Evolutionary conservation across 2,113 vertebrate genomes (phyloP).

Genomic region (Corythornis madagascariensis): DNA sequence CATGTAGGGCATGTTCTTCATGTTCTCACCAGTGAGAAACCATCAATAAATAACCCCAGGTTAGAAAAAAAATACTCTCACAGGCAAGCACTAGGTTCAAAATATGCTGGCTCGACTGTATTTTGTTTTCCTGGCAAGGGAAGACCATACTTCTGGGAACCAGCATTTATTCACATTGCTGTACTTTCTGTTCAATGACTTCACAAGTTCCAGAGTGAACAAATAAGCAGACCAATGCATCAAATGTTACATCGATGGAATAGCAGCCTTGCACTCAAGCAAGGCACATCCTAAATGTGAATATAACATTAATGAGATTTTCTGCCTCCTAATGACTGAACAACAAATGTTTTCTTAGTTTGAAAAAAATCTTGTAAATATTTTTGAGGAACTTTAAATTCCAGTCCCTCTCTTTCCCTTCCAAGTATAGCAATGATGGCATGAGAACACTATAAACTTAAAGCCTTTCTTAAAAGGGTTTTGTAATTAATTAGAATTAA

Average conservation of each 20-base stretch:
- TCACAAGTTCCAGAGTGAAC: background rate
- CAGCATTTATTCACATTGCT: background rate
- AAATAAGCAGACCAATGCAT: background rate
- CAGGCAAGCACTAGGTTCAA: background rate
- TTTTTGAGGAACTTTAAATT: constrained; percentile 20
- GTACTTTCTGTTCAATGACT: background rate
- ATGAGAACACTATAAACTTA: constrained; percentile 23
- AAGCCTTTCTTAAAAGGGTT: constrained; percentile 28
- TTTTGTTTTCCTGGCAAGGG: background rate
- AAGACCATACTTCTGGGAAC: constrained; percentile 2
- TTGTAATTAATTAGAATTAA: constrained; percentile 27
- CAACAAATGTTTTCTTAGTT: background rate
- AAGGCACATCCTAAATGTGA: background rate
- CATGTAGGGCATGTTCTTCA: background rate
- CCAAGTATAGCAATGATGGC: constrained; percentile 18
- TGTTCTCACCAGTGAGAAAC: background rate
- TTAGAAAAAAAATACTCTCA: background rate
- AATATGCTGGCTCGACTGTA: background rate
- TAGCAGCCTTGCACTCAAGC: background rate
- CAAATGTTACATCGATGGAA: background rate
- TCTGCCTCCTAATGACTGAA: background rate
- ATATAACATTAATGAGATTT: background rate
- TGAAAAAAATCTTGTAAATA: constrained; percentile 22
- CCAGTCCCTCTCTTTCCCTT: background rate
- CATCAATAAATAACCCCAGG: background rate